These are phyloP conservation scores for Cygnus olor DNA, from an alignment of 2,797 vertebrate genomes.

Conservation along the genomic window DNA sequence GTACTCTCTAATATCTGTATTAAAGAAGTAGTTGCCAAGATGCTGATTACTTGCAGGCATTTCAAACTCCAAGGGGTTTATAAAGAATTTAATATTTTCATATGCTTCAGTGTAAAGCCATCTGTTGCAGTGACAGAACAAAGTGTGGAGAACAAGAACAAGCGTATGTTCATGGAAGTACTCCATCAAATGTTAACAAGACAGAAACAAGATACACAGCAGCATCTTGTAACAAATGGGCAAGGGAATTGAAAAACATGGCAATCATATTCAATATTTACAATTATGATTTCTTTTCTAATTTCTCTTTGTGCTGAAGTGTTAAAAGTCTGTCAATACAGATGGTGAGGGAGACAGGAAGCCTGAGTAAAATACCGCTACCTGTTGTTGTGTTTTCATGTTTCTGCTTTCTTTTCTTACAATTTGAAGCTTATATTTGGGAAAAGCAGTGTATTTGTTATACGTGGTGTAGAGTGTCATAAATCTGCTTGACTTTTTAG, in stretches of 20 bases:
- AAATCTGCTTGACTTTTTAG: constrained; percentile 15
- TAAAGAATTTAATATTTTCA: constrained; percentile 79
- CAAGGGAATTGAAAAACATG: constrained; percentile 15
- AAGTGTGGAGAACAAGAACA: constrained; percentile 70
- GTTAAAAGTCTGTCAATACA: constrained; percentile 52
- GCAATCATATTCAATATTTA: constrained; percentile 24
- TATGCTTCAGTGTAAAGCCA: constrained; percentile 76
- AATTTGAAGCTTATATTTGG: neutral
- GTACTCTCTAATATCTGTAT: neutral
- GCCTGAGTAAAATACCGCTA: neutral
- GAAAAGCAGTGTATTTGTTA: neutral
- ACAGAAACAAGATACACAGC: constrained; percentile 14
- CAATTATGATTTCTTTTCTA: constrained; percentile 31
- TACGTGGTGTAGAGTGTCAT: neutral
- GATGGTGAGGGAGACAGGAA: constrained; percentile 39
- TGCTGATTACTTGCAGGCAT: constrained; percentile 30
- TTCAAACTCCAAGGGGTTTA: constrained; percentile 59
- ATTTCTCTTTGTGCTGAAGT: constrained; percentile 38
- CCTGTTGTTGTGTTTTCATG: constrained; percentile 6
- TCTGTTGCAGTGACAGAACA: constrained; percentile 73
- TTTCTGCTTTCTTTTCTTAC: neutral
- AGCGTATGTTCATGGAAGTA: constrained; percentile 71
- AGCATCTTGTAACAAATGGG: constrained; percentile 19
- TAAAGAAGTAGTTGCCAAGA: constrained; percentile 24
- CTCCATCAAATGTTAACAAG: constrained; percentile 59